phyloP scores from a whole-genome alignment of 2,888 invertebrate genomes.

The Pherbina coryleti region DNA sequence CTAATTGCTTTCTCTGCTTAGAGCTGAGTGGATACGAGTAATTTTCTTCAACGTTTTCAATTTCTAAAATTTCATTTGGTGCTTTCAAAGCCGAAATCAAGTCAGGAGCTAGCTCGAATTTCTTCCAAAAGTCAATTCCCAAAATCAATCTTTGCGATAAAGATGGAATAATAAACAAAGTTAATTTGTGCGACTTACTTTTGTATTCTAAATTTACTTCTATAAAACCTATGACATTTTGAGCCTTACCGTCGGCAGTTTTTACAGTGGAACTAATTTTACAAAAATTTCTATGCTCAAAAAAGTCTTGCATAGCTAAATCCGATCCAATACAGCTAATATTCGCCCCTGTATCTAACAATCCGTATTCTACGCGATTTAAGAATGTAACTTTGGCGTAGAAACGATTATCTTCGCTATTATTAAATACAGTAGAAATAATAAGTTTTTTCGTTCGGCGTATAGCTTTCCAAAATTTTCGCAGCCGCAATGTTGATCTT shows the following conservation, averaged over 20 bases:
- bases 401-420: neutral
- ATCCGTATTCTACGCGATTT: neutral
- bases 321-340: conserved; percentile 22
- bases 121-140: conserved; percentile 38
- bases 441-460: conserved; percentile 5
- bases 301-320: conserved; percentile 4
- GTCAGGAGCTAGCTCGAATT: neutral
- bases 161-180: conserved; percentile 32
- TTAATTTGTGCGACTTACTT: neutral
- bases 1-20: conserved; percentile 2
- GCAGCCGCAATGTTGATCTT: conserved; percentile 19
- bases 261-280: neutral
- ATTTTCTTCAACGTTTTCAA: neutral
- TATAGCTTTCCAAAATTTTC: conserved; percentile 10
- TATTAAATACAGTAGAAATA: conserved; percentile 9
- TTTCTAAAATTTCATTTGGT: neutral
- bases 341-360: conserved; percentile 29
- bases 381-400: conserved; percentile 14
- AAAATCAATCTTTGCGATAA: conserved; percentile 23
- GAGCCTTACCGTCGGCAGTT: neutral
- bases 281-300: neutral
- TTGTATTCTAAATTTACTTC: neutral
- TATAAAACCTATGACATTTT: neutral
- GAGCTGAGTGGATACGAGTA: neutral
- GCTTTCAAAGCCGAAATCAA: neutral